Evolutionary conservation across 2,797 vertebrate species (phyloP), one percentile per base, ranked within the genome.

Genomic region (Lerista edwardsae): DNA sequence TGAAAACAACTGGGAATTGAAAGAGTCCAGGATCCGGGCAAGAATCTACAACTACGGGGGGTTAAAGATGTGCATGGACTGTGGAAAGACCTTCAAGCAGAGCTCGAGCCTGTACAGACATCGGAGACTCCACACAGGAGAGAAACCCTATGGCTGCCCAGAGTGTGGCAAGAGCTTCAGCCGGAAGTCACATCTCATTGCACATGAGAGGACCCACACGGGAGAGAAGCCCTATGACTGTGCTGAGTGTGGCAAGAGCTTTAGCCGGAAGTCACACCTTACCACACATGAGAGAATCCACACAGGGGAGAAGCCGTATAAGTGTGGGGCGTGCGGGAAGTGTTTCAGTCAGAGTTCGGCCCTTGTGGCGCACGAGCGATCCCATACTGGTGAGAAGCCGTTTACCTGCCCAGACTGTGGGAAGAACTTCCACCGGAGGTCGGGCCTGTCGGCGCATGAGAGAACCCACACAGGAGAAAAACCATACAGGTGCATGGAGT

Each of bases 221-320:
- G 92, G 93, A 2, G 93, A 94, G 80, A 94, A 94, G 34, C 94
- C 94, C 41, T 94, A 91, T n/a, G 89, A 91, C 75, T 95, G 94
- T 44, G 75, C 84, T 27, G 79, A 90, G 73, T 95, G 94, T 15
- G 93, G 90, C 36, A 95, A 94, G 23, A 92, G 92, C 57, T 95
- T 94, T 71, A 93, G 93, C 78, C 93, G 94, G 36, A 94, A 92
- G 41, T 94, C 94, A 17, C 92, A 93, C 83, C 94, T 95, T 21
- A 92, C 91, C 36, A 88, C 93, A 12, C 94, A 95, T 51, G 93
- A 94, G 83, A 89, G 94, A 67, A 94, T 93, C 59, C 94, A 95
- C 75, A 94, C 92, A 0, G 94, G 94, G 14, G 94, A 95, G 84
- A 95, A 91, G 57, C 93, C 92, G 5, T 95, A 93, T 41, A 90